Conservation (phyloP, 2,113 vertebrate genomes). For the Hemiscyllium ocellatum region DNA sequence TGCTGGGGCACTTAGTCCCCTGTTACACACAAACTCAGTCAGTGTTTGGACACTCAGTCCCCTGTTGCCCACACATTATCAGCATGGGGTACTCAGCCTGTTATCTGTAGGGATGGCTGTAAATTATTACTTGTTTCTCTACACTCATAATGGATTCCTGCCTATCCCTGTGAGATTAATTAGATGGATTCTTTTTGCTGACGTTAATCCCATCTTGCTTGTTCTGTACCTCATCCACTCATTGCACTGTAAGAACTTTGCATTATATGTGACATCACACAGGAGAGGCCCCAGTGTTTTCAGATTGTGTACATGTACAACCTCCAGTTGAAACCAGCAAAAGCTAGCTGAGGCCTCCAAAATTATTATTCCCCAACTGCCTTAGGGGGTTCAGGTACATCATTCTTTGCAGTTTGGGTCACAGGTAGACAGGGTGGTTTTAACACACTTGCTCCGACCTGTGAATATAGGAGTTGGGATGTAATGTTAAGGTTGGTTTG, state of each 20-base stretch:
- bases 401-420: no score
- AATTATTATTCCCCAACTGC: no score
- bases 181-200: constrained; percentile 3
- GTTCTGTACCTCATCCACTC: not conserved
- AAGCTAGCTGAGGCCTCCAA: not conserved
- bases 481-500: no score
- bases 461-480: no score
- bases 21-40: no score
- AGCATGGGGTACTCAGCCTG: not conserved
- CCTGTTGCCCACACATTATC: not conserved
- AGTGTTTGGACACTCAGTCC: not conserved
- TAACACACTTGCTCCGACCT: no score
- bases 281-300: not conserved
- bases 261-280: not conserved
- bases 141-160: not conserved
- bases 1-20: no score
- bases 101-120: not conserved
- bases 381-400: no score
- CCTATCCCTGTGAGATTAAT: not conserved
- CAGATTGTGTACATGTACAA: not conserved
- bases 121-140: not conserved
- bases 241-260: not conserved
- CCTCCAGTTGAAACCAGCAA: no score
- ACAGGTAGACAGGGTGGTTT: no score
- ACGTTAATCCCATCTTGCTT: not conserved